Evolutionary conservation across 2,797 vertebrate genomes (phyloP).

Genomic region (Acipenser ruthenus): DNA sequence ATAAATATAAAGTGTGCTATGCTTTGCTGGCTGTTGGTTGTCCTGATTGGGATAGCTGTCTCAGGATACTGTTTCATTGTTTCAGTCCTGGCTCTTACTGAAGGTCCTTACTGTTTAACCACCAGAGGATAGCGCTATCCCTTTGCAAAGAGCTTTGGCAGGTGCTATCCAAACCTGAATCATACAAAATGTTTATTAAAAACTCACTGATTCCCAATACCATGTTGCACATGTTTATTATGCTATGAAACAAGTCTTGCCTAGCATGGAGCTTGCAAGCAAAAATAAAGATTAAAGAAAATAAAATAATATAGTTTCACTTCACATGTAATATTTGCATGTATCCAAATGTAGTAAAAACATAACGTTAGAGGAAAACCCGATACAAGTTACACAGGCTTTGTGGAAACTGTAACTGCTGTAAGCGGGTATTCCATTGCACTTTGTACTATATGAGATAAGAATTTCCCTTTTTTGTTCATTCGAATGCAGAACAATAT

Average conservation of each 20-base stretch:
- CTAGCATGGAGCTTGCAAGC: no score
- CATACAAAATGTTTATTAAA: not conserved
- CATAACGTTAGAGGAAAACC: no score
- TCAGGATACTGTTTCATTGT: conserved; percentile 16
- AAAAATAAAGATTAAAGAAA: not conserved
- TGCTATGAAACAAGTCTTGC: no score
- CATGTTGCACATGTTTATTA: not conserved
- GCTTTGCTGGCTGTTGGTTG: not conserved
- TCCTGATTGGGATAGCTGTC: conserved; percentile 2
- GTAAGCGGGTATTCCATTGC: conserved; percentile 28
- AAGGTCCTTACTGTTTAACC: not conserved
- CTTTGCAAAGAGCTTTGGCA: not conserved
- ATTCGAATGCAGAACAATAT: no score
- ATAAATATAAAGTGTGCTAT: no score
- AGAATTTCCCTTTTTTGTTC: no score
- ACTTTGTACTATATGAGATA: no score
- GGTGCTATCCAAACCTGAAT: not conserved
- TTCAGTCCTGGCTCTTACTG: conserved; percentile 6
- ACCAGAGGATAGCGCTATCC: not conserved
- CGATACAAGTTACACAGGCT: not conserved
- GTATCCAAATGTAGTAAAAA: no score
- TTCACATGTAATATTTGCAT: not conserved
- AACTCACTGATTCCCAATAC: not conserved
- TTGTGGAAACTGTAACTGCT: conserved; percentile 1
- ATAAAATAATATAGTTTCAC: not conserved